A percentile compares a stretch with the other conserved stretches of the same genome.
Conservation (phyloP, 2,797 vertebrate genomes). For the Microtus agrestis region DNA sequence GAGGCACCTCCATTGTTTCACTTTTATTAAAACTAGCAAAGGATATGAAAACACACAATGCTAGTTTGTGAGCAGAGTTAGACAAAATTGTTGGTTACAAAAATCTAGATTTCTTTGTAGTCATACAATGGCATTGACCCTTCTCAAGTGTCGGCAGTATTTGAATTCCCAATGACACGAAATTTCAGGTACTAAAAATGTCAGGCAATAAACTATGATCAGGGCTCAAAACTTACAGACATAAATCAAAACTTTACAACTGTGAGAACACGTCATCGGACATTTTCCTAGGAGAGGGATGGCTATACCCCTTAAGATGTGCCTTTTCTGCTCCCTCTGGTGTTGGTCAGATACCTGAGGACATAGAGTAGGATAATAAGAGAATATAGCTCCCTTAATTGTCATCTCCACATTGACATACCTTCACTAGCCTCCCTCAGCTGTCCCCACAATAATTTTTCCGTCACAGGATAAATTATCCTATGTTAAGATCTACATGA, state of each 20-base stretch:
- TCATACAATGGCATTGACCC: background rate
- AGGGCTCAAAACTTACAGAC: background rate
- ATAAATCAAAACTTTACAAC: background rate
- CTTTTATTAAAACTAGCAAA: background rate
- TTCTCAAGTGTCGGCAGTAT: background rate
- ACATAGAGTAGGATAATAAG: background rate
- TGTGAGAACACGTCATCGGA: background rate
- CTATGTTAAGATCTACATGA: background rate
- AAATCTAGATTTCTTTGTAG: background rate
- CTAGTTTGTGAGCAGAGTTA: background rate
- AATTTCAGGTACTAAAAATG: conserved; percentile 7
- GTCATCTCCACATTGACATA: background rate
- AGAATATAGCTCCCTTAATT: background rate
- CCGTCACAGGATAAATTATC: background rate
- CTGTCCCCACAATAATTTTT: background rate
- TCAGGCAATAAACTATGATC: background rate
- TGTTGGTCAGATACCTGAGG: background rate
- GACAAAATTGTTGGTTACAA: background rate
- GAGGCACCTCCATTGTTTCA: background rate
- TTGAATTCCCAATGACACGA: background rate
- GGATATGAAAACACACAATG: background rate
- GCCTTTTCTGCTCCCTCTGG: background rate
- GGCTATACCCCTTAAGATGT: background rate
- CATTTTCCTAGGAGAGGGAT: background rate
- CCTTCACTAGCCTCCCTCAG: background rate